Evolutionary conservation across 2,797 vertebrate genomes (phyloP).

Genomic region (Lagocephalus sceleratus): DNA sequence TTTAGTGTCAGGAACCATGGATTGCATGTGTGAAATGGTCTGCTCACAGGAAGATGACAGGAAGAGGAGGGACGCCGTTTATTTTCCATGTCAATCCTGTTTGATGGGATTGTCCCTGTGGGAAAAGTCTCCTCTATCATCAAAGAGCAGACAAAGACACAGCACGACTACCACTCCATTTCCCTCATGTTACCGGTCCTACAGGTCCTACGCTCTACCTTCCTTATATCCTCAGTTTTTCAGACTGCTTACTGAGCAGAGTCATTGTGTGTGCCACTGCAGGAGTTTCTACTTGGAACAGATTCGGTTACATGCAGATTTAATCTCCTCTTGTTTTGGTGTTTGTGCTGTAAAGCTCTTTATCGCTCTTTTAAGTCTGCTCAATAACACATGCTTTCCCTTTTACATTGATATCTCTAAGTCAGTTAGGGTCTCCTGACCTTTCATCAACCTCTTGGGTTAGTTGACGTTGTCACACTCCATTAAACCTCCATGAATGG

Average conservation of each 20-base stretch:
- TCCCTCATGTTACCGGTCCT: slow-evolving; percentile 1
- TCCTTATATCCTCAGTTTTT: background rate
- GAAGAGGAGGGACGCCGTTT: background rate
- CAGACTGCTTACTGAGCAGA: background rate
- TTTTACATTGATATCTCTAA: slow-evolving; percentile 32
- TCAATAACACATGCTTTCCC: slow-evolving; percentile 8
- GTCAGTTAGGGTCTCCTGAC: slow-evolving; percentile 55
- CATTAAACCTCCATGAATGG: slow-evolving; percentile 56
- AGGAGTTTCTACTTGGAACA: slow-evolving; percentile 10
- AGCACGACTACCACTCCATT: slow-evolving; percentile 9
- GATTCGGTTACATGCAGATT: slow-evolving; percentile 34
- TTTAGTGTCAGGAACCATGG: too few relatives aligned
- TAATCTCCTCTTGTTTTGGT: slow-evolving; percentile 27
- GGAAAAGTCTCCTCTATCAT: slow-evolving; percentile 39
- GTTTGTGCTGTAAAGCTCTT: slow-evolving; percentile 18
- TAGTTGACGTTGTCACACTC: slow-evolving; percentile 56
- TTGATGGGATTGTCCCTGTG: slow-evolving; percentile 22
- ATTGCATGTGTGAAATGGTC: too few relatives aligned
- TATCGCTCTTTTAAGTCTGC: slow-evolving; percentile 9
- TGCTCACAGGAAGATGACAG: too few relatives aligned
- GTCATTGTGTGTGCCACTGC: background rate
- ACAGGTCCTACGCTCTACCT: background rate
- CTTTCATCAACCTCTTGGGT: slow-evolving; percentile 48
- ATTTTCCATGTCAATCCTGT: slow-evolving; percentile 31
- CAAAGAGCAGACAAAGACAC: slow-evolving; percentile 31